Evolutionary conservation across 2,113 vertebrate genomes (phyloP), one percentile per base, ranked within the genome.

Genomic region (Rhineura floridana): DNA sequence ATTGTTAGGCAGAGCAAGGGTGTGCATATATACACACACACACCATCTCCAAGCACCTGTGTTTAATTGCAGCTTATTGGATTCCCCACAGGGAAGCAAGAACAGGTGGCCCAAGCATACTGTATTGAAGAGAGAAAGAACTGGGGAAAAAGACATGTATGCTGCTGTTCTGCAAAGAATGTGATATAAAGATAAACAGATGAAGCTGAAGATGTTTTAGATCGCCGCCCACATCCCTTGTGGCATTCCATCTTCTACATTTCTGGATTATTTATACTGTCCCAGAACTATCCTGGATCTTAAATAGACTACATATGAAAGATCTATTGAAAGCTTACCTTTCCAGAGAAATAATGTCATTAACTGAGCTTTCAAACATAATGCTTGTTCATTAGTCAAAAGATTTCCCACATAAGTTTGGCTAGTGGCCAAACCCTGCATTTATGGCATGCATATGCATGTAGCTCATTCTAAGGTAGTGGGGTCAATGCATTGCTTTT

Each of bases 1-100:
- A 93, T 69, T 93, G 91, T 94, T 93, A 91, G 93, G 87, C 92
- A 92, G 93, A 94, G 88, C 92, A 94, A 95, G 90, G 89, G 90
- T 88, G 91, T 85, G 92, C 76, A 83, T 90, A 91, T 89, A n/a
- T n/a, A n/a, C n/a, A n/a, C n/a, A n/a, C n/a, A n/a, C n/a, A n/a
- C n/a, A n/a, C n/a, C n/a, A n/a, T n/a, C 93, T 93, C 90, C 91
- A 94, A 94, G 93, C 94, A 95, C 94, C 93, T 95, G 94, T 89
- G 87, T 91, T 94, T 94, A 95, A 96, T 95, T 96, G 89, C 88
- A 93, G 89, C 79, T 94, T 96, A 95, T 91, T 95, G 86, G 84
- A 42, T 93, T 90, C 92, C 92, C 91, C 88, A 65, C 67, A 93
- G 89, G 89, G 95, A 95, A 88, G 88, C 76, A 92, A 84, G 92